phyloP scores from a whole-genome alignment of 2,113 vertebrate genomes.

The Notothenia rossii region DNA sequence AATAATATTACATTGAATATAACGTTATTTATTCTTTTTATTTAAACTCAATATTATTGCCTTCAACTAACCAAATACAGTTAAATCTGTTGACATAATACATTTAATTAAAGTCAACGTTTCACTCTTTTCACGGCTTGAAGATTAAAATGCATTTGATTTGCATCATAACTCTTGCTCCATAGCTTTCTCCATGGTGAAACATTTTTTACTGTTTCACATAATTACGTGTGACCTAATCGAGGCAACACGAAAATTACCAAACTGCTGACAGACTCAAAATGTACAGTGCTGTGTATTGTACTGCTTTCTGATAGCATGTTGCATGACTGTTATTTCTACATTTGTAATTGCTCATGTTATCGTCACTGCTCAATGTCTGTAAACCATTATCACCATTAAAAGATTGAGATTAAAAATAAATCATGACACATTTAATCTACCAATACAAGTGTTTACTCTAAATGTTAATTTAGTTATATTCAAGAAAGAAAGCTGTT shows the following conservation, averaged over 20 bases:
- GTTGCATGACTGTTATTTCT: neutral
- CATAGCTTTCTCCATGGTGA: conserved; percentile 6
- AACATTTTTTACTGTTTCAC: conserved; percentile 11
- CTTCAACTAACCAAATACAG: too few species aligned
- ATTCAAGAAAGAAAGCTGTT: neutral
- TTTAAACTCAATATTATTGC: too few species aligned
- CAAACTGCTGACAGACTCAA: conserved; percentile 16
- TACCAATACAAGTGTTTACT: neutral
- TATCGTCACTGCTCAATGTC: neutral
- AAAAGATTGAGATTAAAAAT: neutral
- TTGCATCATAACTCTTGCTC: conserved; percentile 10
- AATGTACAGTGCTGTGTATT: neutral
- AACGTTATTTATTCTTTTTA: too few species aligned
- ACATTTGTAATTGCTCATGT: conserved; percentile 4
- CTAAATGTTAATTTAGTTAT: neutral
- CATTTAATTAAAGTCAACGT: too few species aligned
- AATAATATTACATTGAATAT: too few species aligned
- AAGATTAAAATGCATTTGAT: conserved; percentile 1
- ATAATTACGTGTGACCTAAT: conserved; percentile 38
- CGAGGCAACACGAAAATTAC: conserved; percentile 2
- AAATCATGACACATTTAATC: conserved; percentile 5
- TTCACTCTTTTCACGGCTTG: neutral
- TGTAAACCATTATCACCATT: neutral
- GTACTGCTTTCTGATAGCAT: neutral
- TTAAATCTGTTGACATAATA: too few species aligned